Evolutionary conservation across 1,140 invertebrate species (phyloP).

Genomic region (Pseudachorutes palmiensis): DNA sequence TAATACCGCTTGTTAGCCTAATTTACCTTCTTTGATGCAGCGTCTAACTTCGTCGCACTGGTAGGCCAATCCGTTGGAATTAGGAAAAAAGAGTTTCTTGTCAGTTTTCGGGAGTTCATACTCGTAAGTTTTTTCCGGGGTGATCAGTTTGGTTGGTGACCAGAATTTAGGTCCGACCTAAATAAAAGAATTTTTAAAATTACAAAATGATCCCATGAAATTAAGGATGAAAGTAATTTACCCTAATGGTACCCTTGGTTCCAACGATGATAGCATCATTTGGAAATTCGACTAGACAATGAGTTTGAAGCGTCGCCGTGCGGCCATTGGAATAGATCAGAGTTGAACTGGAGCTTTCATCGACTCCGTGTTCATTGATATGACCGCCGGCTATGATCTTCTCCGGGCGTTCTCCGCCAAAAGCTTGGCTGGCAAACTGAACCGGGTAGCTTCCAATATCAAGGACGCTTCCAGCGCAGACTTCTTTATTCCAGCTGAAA

Average conservation of each 20-base stretch:
- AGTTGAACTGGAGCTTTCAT: constrained; percentile 53
- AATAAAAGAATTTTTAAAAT: constrained; percentile 27
- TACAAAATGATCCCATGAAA: neutral
- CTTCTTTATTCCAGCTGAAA: constrained; percentile 5
- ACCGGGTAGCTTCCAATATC: constrained; percentile 75
- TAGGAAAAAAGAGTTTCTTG: constrained; percentile 52
- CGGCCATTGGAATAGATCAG: constrained; percentile 56
- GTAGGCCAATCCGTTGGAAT: constrained; percentile 62
- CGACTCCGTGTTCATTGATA: constrained; percentile 57
- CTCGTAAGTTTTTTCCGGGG: constrained; percentile 42
- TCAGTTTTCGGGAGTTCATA: constrained; percentile 49
- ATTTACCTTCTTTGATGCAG: constrained; percentile 54
- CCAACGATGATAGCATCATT: constrained; percentile 61
- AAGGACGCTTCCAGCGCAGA: constrained; percentile 67
- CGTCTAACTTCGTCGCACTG: constrained; percentile 61
- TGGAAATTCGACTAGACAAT: constrained; percentile 47
- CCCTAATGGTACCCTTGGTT: constrained; percentile 49
- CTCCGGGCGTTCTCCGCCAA: constrained; percentile 52
- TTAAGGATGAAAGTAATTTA: constrained; percentile 7
- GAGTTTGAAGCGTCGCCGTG: constrained; percentile 54
- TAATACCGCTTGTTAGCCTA: neutral
- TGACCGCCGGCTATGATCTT: constrained; percentile 54
- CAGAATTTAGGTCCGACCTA: constrained; percentile 50
- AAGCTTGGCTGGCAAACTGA: constrained; percentile 64
- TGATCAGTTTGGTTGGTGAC: constrained; percentile 43